Percentiles rank a stretch among this genome's conserved stretches.
phyloP scores from a whole-genome alignment of 1,140 invertebrate genomes.

The Sitobion miscanthi region DNA sequence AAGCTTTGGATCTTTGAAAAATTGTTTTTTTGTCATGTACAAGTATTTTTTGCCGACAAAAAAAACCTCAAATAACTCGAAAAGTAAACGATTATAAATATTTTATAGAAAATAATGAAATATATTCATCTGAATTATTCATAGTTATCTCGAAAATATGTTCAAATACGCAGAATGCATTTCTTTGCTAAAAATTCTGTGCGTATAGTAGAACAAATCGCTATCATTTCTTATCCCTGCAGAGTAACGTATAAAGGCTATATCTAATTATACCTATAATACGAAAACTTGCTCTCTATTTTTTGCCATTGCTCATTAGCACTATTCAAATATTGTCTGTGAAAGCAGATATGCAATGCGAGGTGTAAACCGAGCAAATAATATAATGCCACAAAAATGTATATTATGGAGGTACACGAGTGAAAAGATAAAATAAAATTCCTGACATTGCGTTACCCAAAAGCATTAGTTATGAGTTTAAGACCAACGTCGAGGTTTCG shows the following conservation, averaged over 20 bases:
- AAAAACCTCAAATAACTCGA: background rate
- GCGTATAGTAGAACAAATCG: background rate
- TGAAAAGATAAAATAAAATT: conserved; percentile 4
- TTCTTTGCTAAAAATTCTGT: background rate
- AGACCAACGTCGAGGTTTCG: background rate
- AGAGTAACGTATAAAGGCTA: background rate
- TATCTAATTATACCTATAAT: background rate
- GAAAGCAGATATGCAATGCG: background rate
- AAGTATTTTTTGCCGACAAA: background rate
- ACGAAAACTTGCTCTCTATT: background rate
- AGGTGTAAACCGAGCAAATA: background rate
- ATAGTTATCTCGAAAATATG: background rate
- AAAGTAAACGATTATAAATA: background rate
- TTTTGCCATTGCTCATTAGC: background rate
- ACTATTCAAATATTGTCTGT: background rate
- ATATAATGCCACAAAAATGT: background rate
- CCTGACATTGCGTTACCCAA: background rate
- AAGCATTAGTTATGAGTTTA: background rate
- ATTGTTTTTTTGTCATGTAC: too few relatives aligned
- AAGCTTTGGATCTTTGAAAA: background rate
- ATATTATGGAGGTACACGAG: background rate
- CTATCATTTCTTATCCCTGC: background rate
- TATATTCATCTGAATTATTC: background rate
- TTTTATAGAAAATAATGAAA: too few relatives aligned
- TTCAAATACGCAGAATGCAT: background rate